These are phyloP conservation scores for Limnephilus auricula DNA, from an alignment of 2,888 invertebrate genomes.

Conservation along the genomic window DNA sequence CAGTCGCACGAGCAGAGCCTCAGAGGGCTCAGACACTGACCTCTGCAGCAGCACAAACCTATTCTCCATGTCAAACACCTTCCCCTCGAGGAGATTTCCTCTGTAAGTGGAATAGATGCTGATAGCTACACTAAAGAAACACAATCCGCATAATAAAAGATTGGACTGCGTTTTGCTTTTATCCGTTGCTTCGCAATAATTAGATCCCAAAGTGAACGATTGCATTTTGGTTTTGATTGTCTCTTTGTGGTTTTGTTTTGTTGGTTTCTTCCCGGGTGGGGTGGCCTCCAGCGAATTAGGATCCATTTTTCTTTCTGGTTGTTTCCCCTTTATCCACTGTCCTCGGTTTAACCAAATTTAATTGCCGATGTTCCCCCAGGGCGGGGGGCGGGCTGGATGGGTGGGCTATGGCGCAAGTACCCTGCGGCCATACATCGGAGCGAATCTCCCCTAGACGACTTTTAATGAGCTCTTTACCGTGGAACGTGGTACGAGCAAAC, in stretches of 20 bases:
- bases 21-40: slow-evolving; percentile 76
- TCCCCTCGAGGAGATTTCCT: slow-evolving; percentile 77
- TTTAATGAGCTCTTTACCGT: slow-evolving; percentile 48
- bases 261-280: slow-evolving; percentile 48
- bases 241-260: slow-evolving; percentile 41
- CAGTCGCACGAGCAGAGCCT: slow-evolving; percentile 78
- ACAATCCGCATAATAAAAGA: slow-evolving; percentile 80
- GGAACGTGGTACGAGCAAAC: neutral
- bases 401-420: slow-evolving; percentile 33
- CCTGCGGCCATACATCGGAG: slow-evolving; percentile 46
- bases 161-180: slow-evolving; percentile 46
- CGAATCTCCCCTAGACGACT: slow-evolving; percentile 42
- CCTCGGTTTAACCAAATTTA: slow-evolving; percentile 53
- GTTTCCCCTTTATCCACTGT: slow-evolving; percentile 26
- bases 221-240: slow-evolving; percentile 55
- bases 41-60: slow-evolving; percentile 78
- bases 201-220: slow-evolving; percentile 30
- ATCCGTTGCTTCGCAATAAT: slow-evolving; percentile 33
- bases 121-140: slow-evolving; percentile 80
- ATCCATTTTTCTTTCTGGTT: slow-evolving; percentile 56
- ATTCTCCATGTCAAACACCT: slow-evolving; percentile 77
- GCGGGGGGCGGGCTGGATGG: neutral
- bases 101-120: slow-evolving; percentile 80
- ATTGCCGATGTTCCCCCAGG: slow-evolving; percentile 44
- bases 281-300: slow-evolving; percentile 38